Evolutionary conservation across 2,888 invertebrate species (phyloP).

Genomic region (Tiliacea citrago): DNA sequence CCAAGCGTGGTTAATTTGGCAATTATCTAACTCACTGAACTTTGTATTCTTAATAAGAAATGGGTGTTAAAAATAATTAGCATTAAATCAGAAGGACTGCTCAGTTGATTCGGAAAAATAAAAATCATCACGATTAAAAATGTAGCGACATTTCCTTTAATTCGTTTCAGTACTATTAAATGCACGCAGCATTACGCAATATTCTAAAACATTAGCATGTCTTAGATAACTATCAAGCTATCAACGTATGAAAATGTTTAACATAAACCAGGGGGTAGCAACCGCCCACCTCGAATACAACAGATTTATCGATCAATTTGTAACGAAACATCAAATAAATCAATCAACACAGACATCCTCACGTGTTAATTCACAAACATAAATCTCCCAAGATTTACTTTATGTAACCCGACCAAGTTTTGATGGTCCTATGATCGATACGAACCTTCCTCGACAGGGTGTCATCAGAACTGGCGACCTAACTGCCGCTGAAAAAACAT

Average conservation of each 20-base stretch:
- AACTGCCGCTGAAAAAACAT: slow-evolving; percentile 87
- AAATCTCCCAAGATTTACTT: slow-evolving; percentile 85
- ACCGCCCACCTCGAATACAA: slow-evolving; percentile 80
- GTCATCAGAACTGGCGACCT: slow-evolving; percentile 78
- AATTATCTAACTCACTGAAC: neutral
- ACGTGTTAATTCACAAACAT: slow-evolving; percentile 85
- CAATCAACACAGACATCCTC: slow-evolving; percentile 83
- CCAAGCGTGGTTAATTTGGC: neutral
- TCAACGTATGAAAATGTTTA: slow-evolving; percentile 70
- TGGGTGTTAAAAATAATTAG: neutral
- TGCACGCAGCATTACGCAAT: slow-evolving; percentile 47
- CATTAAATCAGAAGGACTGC: neutral
- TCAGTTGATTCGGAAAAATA: neutral
- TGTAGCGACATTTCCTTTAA: slow-evolving; percentile 9
- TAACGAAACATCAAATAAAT: slow-evolving; percentile 84
- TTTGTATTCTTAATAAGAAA: neutral
- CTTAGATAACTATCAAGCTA: slow-evolving; percentile 68
- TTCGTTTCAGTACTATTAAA: slow-evolving; percentile 17
- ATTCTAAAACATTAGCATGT: slow-evolving; percentile 40
- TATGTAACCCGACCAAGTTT: slow-evolving; percentile 79
- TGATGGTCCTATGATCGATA: slow-evolving; percentile 69
- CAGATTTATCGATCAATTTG: slow-evolving; percentile 82
- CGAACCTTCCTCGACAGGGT: slow-evolving; percentile 75
- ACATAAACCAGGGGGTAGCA: slow-evolving; percentile 58
- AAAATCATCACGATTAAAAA: slow-evolving; percentile 13